Base-by-base conservation (phyloP, 2,797 vertebrate genomes). In the Rhynchonycteris naso region DNA sequence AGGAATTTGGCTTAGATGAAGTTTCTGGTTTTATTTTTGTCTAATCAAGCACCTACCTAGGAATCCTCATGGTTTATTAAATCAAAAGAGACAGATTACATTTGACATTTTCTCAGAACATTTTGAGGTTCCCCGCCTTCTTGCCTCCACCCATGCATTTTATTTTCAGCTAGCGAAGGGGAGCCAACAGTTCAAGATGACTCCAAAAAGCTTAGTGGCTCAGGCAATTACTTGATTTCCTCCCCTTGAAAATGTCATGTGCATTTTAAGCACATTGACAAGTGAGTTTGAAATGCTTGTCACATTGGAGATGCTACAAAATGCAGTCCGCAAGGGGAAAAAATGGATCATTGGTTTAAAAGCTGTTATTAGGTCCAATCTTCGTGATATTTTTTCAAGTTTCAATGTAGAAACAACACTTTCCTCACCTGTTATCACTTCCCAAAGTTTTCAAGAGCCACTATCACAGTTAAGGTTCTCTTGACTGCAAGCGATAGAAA, bases 261-360 rank as follows among this genome's bases (percentile, higher is more conserved):
- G 92, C 76, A 78, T 94, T 96, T 97, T 91, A 84, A 96, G 89
- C 4, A 90, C 74, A 75, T 92, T 92, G 95, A 96, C 92, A 93
- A 96, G 90, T 56, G 61, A 85, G 76, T 94, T 91, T 94, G 86
- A 96, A 96, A 96, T 93, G 72, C 81, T 75, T 90, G 87, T 95
- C 94, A 96, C 84, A 88, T 90, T 85, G 4, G 90, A 96, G 68
- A 85, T 90, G 93, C 54, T 94, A 86, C 59, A 95, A 95, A 97
- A 93, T 80, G 56, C 15, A 82, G 65, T 71, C 35, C 66, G 50
- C 47, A 91, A 61, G 30, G 63, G 90, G 87, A 93, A 96, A 88
- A 93, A 96, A 85, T 94, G 72, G 68, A 86, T 68, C 56, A 87
- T 94, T 95, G 89, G 61, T 89, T 93, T 95, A 94, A 95, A 96